A percentile compares a stretch with the other conserved stretches of the same genome.
Evolutionary conservation across 2,113 vertebrate genomes (phyloP).

Genomic region (Copsychus sechellarum): DNA sequence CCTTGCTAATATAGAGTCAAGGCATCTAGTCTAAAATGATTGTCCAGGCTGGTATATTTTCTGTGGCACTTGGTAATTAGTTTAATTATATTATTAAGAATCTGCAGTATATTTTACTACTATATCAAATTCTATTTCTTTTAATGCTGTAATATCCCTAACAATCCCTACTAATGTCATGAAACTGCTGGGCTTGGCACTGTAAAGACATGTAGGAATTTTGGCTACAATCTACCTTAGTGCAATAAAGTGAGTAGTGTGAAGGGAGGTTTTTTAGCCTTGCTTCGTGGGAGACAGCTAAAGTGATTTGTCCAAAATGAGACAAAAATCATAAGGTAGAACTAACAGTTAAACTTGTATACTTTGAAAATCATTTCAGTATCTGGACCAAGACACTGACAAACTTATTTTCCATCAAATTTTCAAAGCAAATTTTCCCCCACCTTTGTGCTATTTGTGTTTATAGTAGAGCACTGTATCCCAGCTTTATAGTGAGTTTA

Average conservation of each 20-base stretch:
- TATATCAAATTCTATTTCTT: neutral
- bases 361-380: neutral
- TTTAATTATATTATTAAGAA: neutral
- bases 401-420: neutral
- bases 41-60: neutral
- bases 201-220: neutral
- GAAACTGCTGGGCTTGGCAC: neutral
- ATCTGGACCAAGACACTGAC: neutral
- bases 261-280: neutral
- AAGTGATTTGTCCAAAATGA: neutral
- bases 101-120: neutral
- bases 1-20: neutral
- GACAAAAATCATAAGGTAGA: neutral
- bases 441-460: neutral
- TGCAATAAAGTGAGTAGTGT: neutral
- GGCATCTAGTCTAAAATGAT: neutral
- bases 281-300: neutral
- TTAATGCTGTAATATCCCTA: neutral
- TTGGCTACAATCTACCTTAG: neutral
- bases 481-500: neutral
- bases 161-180: neutral
- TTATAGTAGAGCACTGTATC: neutral
- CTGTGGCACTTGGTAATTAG: neutral
- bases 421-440: neutral
- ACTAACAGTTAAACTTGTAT: neutral